These are phyloP conservation scores for Trichechus manatus DNA, from an alignment of 2,113 vertebrate species.

Conservation along the genomic window DNA sequence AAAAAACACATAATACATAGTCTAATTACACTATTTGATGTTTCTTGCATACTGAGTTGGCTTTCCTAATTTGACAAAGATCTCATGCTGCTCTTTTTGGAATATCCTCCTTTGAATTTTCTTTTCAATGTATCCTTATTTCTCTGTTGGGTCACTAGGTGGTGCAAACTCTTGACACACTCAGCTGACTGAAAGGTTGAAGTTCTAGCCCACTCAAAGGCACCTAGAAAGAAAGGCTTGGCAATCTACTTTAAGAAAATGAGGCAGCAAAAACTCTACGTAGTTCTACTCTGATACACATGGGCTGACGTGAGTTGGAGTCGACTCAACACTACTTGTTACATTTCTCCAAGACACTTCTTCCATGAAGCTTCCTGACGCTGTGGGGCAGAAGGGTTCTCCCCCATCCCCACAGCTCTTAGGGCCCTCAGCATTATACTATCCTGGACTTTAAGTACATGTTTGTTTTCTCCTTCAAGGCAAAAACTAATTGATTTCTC, in stretches of 20 bases:
- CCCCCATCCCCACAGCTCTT: too few relatives aligned
- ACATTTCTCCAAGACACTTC: background rate
- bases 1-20: background rate
- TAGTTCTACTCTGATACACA: background rate
- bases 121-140: constrained; percentile 28
- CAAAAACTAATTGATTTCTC: background rate
- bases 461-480: background rate
- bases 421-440: background rate
- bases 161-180: background rate
- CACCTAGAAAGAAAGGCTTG: background rate
- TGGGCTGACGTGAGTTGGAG: background rate
- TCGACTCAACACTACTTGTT: background rate
- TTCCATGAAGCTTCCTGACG: background rate
- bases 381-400: background rate
- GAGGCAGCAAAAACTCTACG: background rate
- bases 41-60: background rate
- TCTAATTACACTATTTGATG: background rate
- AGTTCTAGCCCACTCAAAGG: background rate
- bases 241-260: background rate
- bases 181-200: background rate
- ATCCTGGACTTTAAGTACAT: background rate
- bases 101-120: background rate
- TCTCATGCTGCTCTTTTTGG: background rate
- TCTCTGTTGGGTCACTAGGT: background rate
- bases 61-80: background rate